Conservation (phyloP, 2,113 vertebrate genomes). For the Apodemus speciosus region DNA sequence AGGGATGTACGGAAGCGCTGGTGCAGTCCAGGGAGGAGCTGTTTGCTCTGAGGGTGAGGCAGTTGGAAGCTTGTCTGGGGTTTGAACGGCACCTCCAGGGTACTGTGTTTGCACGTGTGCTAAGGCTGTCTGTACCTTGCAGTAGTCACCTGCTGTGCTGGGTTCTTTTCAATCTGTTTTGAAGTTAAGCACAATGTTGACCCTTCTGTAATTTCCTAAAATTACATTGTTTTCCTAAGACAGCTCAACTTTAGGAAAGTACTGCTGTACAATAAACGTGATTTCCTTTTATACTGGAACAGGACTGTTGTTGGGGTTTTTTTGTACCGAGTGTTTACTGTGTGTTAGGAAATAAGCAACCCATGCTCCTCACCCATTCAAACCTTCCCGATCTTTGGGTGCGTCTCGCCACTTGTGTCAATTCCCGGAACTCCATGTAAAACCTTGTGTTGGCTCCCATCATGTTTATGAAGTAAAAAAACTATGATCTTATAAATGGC, state of each 20-base stretch:
- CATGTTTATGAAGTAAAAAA: background rate
- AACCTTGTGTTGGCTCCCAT: background rate
- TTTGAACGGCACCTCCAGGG: background rate
- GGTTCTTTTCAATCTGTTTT: conserved; percentile 79
- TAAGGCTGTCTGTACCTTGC: conserved; percentile 79
- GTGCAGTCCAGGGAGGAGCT: background rate
- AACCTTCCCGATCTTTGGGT: too few relatives aligned
- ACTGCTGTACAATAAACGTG: conserved; percentile 68
- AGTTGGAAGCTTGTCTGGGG: background rate
- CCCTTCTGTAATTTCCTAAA: conserved; percentile 65
- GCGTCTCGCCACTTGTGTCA: background rate
- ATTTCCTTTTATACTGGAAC: conserved; percentile 81
- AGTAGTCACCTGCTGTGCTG: conserved; percentile 79
- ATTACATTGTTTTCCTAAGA: conserved; percentile 71
- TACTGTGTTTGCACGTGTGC: background rate
- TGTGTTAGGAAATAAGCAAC: background rate
- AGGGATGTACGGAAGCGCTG: background rate
- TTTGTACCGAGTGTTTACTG: background rate
- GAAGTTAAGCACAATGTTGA: conserved; percentile 85
- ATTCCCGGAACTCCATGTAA: background rate
- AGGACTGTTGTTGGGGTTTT: conserved; percentile 27
- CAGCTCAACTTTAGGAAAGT: conserved; percentile 64
- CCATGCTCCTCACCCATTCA: background rate
- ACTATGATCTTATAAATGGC: background rate
- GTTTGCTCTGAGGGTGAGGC: background rate